These are phyloP conservation scores for Pristionchus fissidentatus DNA, from an alignment of 2,888 invertebrate species.

Conservation along the genomic window DNA sequence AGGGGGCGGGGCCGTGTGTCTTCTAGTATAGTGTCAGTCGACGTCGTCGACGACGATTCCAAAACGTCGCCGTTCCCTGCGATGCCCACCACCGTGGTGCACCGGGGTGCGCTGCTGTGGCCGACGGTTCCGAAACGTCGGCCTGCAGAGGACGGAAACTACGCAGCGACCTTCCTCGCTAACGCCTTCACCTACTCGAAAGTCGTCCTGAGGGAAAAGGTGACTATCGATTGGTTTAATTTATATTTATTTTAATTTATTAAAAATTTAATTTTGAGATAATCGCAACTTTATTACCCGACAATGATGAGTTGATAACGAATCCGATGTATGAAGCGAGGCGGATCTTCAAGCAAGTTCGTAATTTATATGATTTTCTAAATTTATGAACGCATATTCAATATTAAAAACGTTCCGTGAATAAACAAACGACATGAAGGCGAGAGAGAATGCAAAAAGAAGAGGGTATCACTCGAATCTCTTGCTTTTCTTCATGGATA, in stretches of 20 bases:
- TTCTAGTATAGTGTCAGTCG: no score
- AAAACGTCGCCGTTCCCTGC: slow-evolving; percentile 1
- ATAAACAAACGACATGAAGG: no score
- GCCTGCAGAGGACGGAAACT: neutral
- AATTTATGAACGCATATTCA: no score
- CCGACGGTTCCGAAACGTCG: neutral
- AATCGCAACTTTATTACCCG: neutral
- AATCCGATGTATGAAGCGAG: no score
- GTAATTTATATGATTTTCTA: no score
- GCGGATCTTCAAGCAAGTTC: no score
- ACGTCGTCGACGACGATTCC: neutral
- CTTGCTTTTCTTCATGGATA: no score
- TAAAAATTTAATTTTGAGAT: neutral
- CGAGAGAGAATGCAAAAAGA: no score
- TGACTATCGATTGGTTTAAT: neutral
- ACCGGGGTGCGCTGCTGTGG: neutral
- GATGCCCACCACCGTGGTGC: neutral
- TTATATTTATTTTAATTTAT: neutral
- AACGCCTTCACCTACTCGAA: neutral
- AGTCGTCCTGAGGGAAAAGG: neutral
- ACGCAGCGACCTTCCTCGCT: neutral
- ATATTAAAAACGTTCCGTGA: no score
- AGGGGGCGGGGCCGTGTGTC: no score
- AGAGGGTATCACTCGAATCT: no score
- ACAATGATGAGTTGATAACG: neutral